These are phyloP conservation scores for Caradrina clavipalpis DNA, from an alignment of 2,888 invertebrate genomes.

Conservation along the genomic window DNA sequence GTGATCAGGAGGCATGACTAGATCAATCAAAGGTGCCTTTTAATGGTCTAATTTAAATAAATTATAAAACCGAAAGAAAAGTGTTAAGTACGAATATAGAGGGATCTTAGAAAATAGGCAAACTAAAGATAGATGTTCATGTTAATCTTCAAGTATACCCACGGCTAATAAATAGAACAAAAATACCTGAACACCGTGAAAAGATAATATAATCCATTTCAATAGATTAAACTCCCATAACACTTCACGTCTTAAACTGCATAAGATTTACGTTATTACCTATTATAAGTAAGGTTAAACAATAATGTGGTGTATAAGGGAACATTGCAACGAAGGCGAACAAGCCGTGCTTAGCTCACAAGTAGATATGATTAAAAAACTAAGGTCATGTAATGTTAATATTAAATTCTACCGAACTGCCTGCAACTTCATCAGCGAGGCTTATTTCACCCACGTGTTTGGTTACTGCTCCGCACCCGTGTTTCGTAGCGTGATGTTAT, in stretches of 20 bases:
- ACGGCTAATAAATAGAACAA: background rate
- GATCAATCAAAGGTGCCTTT: too few relatives aligned
- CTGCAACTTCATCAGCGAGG: too few relatives aligned
- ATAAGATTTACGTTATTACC: slow-evolving; percentile 16
- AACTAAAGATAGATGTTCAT: background rate
- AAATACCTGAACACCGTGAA: background rate
- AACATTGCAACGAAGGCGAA: slow-evolving; percentile 42
- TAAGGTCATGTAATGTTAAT: slow-evolving; percentile 52
- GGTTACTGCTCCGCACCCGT: too few relatives aligned
- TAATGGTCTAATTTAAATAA: too few relatives aligned
- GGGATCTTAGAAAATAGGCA: background rate
- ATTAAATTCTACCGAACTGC: too few relatives aligned
- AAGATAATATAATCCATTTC: slow-evolving; percentile 3
- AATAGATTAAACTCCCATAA: slow-evolving; percentile 27
- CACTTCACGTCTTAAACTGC: background rate
- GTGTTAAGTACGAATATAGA: background rate
- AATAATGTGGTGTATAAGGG: slow-evolving; percentile 12
- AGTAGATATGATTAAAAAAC: slow-evolving; percentile 48
- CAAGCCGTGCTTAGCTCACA: slow-evolving; percentile 28
- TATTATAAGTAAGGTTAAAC: slow-evolving; percentile 31
- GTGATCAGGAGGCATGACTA: background rate
- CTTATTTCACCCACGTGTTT: too few relatives aligned
- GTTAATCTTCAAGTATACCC: too few relatives aligned
- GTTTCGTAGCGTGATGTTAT: too few relatives aligned
- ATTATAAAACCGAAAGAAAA: background rate